These are phyloP conservation scores for Saccopteryx bilineata DNA, from an alignment of 2,113 vertebrate genomes.

Conservation along the genomic window DNA sequence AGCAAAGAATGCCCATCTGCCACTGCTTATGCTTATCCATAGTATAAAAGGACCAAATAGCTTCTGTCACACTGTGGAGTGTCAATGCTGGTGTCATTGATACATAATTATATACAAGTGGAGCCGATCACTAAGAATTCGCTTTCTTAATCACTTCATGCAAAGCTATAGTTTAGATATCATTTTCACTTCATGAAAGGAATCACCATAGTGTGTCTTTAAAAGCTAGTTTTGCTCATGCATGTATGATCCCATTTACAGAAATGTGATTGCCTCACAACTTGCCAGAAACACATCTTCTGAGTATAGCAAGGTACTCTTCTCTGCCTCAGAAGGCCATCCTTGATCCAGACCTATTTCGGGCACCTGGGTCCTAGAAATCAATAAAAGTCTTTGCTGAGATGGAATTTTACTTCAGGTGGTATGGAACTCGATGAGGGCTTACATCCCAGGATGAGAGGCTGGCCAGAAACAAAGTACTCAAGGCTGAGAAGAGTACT, in stretches of 20 bases:
- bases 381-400: background rate
- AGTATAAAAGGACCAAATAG: background rate
- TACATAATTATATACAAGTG: background rate
- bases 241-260: background rate
- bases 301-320: background rate
- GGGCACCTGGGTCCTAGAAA: background rate
- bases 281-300: constrained; percentile 43
- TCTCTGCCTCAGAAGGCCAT: background rate
- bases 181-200: constrained; percentile 32
- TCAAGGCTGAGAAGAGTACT: background rate
- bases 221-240: constrained; percentile 25
- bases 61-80: background rate
- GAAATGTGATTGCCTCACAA: background rate
- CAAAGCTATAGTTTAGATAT: background rate
- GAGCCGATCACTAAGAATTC: background rate
- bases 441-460: background rate
- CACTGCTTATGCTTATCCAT: background rate
- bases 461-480: background rate
- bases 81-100: background rate
- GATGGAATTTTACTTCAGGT: background rate
- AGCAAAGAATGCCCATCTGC: background rate
- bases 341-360: background rate
- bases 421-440: background rate
- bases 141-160: background rate
- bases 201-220: background rate